These are phyloP conservation scores for Aplocera efformata DNA, from an alignment of 2,888 invertebrate species.

Conservation along the genomic window DNA sequence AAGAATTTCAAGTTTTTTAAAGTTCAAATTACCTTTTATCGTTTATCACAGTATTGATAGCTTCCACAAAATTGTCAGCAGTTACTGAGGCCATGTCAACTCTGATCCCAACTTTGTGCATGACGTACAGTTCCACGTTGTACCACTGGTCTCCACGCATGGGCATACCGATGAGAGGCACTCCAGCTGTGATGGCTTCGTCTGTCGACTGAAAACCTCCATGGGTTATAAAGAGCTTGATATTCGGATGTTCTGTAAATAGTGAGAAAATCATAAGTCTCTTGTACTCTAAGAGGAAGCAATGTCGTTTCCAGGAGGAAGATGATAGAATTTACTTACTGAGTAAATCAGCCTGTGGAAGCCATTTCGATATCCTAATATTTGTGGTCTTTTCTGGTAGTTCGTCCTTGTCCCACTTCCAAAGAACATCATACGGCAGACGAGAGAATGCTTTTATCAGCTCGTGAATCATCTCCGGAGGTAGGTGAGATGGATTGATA, in stretches of 20 bases:
- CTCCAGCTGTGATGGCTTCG: constrained; percentile 49
- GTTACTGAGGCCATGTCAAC: constrained; percentile 38
- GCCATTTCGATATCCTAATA: constrained; percentile 56
- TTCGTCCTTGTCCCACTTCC: constrained; percentile 57
- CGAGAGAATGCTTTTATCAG: constrained; percentile 50
- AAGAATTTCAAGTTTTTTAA: too few species aligned
- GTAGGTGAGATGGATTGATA: constrained; percentile 43
- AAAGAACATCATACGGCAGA: constrained; percentile 60
- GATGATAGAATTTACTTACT: too few species aligned
- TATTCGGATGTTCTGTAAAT: constrained; percentile 47
- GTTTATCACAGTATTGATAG: constrained; percentile 28
- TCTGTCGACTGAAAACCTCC: constrained; percentile 57
- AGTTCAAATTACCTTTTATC: constrained; percentile 15
- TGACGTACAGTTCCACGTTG: constrained; percentile 39
- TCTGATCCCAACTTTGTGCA: constrained; percentile 40
- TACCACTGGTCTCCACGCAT: constrained; percentile 52
- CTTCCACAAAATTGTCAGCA: constrained; percentile 39
- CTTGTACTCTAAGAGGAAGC: too few species aligned
- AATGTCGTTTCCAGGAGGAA: too few species aligned
- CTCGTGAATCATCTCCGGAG: constrained; percentile 40
- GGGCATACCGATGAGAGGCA: constrained; percentile 50
- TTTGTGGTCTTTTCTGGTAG: constrained; percentile 46
- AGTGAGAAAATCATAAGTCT: too few species aligned
- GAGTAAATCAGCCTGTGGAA: constrained; percentile 61
- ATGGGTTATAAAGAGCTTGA: constrained; percentile 60